phyloP scores from a whole-genome alignment of 1,140 invertebrate genomes.

The Battus philenor region DNA sequence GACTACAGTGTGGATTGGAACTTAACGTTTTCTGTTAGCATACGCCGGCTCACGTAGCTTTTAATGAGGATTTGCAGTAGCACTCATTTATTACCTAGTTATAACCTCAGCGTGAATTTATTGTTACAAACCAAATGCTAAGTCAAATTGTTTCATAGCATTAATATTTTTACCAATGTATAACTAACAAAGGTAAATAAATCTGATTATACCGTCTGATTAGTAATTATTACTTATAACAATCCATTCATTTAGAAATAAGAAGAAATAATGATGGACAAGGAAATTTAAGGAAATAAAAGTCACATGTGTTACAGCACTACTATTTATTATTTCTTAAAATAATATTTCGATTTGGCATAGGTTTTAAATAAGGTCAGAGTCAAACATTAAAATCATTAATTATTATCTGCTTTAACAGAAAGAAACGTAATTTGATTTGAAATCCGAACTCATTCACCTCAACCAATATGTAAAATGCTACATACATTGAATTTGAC shows the following conservation, averaged over 20 bases:
- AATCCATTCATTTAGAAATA: too few species aligned
- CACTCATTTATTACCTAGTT: conserved; percentile 27
- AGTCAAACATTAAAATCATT: too few species aligned
- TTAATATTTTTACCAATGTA: conserved; percentile 75
- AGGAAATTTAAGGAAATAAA: too few species aligned
- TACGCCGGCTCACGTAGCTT: conserved; percentile 30
- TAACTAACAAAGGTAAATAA: conserved; percentile 74
- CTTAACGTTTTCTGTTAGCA: background rate
- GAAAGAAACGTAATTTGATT: too few species aligned
- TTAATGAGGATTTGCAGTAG: conserved; percentile 35
- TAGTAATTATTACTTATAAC: conserved; percentile 24
- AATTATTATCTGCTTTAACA: too few species aligned
- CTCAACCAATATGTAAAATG: background rate
- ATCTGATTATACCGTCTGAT: conserved; percentile 65
- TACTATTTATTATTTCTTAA: conserved; percentile 15
- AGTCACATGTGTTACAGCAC: too few species aligned
- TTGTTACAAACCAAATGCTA: conserved; percentile 70
- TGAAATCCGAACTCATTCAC: too few species aligned
- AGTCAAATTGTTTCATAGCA: conserved; percentile 73
- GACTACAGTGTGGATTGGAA: conserved; percentile 19
- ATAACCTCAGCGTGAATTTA: conserved; percentile 48
- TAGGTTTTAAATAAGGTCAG: conserved; percentile 10
- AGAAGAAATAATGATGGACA: background rate
- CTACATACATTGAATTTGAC: conserved; percentile 11
- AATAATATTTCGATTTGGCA: conserved; percentile 11